These are phyloP conservation scores for Myotis planiceps DNA, from an alignment of 2,797 vertebrate genomes.

Conservation along the genomic window DNA sequence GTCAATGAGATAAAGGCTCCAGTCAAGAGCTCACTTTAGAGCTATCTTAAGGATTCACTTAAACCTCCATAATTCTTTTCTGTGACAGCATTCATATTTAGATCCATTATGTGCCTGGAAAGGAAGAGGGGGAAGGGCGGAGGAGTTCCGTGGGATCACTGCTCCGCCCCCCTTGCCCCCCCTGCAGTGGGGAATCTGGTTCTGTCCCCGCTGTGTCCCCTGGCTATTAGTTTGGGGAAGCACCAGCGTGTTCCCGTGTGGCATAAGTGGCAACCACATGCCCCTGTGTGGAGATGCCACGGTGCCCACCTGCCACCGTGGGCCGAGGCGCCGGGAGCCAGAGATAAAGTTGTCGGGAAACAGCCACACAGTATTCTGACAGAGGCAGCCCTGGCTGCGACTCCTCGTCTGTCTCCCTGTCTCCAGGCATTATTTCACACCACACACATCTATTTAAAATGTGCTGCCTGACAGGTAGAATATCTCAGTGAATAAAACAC, in stretches of 20 bases:
- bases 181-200: not conserved
- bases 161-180: not conserved
- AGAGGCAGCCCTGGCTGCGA: not conserved
- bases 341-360: not conserved
- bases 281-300: rapidly evolving
- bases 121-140: slow-evolving; percentile 11
- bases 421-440: slow-evolving; percentile 39
- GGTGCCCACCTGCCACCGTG: not conserved
- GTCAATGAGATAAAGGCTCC: slow-evolving; percentile 89
- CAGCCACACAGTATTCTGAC: not conserved
- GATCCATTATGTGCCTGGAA: slow-evolving; percentile 81
- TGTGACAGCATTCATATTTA: slow-evolving; percentile 87
- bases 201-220: not conserved
- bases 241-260: rapidly evolving
- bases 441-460: slow-evolving; percentile 60
- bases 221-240: not conserved
- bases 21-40: slow-evolving; percentile 89
- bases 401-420: slow-evolving; percentile 10
- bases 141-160: not conserved
- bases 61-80: slow-evolving; percentile 87
- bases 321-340: not conserved
- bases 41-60: slow-evolving; percentile 87
- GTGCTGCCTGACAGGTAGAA: slow-evolving; percentile 39
- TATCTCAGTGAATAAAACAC: slow-evolving; percentile 58
- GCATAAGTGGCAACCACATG: not conserved